A percentile compares a stretch with the other conserved stretches of the same genome.
These are phyloP conservation scores for Acropora tenuis DNA, from an alignment of 64 coral and sea anemone species.

Conservation along the genomic window DNA sequence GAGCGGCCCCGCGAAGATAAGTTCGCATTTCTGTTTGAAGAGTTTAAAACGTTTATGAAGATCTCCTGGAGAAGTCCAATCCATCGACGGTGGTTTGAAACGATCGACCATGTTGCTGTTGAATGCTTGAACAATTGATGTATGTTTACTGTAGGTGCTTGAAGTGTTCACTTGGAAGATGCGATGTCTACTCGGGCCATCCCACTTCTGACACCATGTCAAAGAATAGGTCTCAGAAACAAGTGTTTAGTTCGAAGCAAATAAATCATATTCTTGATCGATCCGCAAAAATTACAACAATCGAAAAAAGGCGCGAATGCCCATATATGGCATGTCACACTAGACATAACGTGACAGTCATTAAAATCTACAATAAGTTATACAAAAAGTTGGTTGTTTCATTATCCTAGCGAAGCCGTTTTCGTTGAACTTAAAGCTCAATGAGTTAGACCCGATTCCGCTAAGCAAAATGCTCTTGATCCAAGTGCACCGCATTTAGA, in stretches of 20 bases:
- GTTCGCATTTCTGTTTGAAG: constrained; percentile 74
- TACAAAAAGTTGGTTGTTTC: not conserved
- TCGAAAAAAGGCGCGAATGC: not conserved
- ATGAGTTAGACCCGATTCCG: no score
- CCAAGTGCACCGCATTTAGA: no score
- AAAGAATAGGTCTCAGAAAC: not conserved
- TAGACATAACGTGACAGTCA: not conserved
- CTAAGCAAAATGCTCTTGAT: no score
- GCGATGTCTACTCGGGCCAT: not conserved
- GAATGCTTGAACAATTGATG: not conserved
- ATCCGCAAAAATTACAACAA: not conserved
- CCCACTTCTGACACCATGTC: constrained; percentile 25
- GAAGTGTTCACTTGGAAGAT: not conserved
- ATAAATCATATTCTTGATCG: not conserved
- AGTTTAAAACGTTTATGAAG: constrained; percentile 59
- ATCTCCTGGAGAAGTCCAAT: constrained; percentile 71
- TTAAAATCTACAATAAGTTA: not conserved
- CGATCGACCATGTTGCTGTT: constrained; percentile 42
- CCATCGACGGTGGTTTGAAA: constrained; percentile 62
- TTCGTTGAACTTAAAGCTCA: no score
- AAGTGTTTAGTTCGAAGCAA: not conserved
- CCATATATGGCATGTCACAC: not conserved
- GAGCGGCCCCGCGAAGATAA: constrained; percentile 58
- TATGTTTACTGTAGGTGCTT: not conserved
- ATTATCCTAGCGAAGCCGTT: no score